These are phyloP conservation scores for Cyprinodon variegatus DNA, from an alignment of 2,113 vertebrate genomes.

Conservation along the genomic window DNA sequence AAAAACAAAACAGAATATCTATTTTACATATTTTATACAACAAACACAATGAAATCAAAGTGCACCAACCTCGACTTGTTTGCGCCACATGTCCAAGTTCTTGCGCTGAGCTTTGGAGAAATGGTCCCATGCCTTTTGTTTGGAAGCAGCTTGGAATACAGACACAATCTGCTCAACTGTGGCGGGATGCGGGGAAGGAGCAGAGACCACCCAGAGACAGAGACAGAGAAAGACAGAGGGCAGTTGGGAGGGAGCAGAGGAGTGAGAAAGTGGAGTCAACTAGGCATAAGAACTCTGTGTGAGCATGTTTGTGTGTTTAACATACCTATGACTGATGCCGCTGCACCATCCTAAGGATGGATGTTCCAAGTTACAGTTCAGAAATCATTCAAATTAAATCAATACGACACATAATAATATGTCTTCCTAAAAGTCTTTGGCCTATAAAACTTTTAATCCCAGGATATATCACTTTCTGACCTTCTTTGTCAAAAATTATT, in stretches of 20 bases:
- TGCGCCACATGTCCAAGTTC: conserved; percentile 99
- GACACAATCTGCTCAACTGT: conserved; percentile 99
- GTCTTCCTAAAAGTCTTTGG: background rate
- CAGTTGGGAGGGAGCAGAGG: conserved; percentile 89
- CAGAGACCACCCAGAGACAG: conserved; percentile 86
- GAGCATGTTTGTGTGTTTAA: conserved; percentile 29
- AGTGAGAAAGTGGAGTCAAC: conserved; percentile 92
- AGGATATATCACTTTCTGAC: background rate
- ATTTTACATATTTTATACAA: conserved; percentile 38
- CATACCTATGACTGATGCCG: conserved; percentile 64
- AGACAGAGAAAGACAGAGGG: conserved; percentile 82
- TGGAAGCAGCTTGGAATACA: conserved; percentile 98
- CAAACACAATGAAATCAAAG: conserved; percentile 49
- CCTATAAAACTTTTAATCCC: background rate
- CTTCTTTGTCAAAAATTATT: background rate
- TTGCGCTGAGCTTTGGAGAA: conserved; percentile 99
- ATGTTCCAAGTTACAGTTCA: conserved; percentile 11
- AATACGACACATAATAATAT: background rate
- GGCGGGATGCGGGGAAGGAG: conserved; percentile 83
- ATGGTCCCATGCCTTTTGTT: conserved; percentile 99
- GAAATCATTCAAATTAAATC: background rate
- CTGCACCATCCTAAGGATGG: conserved; percentile 30
- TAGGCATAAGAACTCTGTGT: conserved; percentile 73
- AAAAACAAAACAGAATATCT: conserved; percentile 42
- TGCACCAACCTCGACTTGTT: conserved; percentile 96